Evolutionary conservation across 1,140 invertebrate genomes (phyloP), one percentile per base, ranked within the genome.

Genomic region (Delia radicum): DNA sequence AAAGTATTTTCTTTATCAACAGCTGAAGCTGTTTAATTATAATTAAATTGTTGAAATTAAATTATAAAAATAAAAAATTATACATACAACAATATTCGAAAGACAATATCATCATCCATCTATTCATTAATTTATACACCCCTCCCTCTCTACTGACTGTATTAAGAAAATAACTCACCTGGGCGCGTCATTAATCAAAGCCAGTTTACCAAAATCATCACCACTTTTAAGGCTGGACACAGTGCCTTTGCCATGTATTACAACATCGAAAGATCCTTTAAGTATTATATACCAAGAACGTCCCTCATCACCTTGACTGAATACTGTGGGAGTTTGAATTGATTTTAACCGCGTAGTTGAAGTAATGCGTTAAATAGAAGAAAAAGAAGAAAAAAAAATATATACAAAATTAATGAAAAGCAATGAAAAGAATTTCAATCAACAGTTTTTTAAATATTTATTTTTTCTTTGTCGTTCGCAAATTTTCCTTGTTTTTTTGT

Each of bases 241-340:
- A 12, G 93, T 91, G 31, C 94, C 94, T 89, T 96, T 96, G 71
- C 94, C 94, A 83, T 94, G 92, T 80, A 95, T 95, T 42, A 94
- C 92, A 65, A 96, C 94, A 85, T 95, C 94, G 4, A 96, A 94
- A 0, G 93, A 94, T 15, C 94, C 94, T 80, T 92, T 91, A 29
- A 96, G 88, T 76, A 96, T 92, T 48, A 96, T 94, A 87, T 95
- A 96, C 95, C 95, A 96, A 26, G 93, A 94, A 77, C 92, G 90
- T n/a, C 94, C 95, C 85, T 94, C 93, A 82, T 96, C 94, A 55
- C 95, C 95, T 88, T 96, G 95, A 83, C 94, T 94, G 85, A 96
- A 96, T 80, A 96, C 94, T 94, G 75, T 69, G 74, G 55, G 42
- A 55, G 63, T n/a, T n/a, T n/a, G n/a, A n/a, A n/a, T n/a, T n/a